Base-by-base conservation (phyloP, 2,797 vertebrate species). In the Myripristis jacobus region DNA sequence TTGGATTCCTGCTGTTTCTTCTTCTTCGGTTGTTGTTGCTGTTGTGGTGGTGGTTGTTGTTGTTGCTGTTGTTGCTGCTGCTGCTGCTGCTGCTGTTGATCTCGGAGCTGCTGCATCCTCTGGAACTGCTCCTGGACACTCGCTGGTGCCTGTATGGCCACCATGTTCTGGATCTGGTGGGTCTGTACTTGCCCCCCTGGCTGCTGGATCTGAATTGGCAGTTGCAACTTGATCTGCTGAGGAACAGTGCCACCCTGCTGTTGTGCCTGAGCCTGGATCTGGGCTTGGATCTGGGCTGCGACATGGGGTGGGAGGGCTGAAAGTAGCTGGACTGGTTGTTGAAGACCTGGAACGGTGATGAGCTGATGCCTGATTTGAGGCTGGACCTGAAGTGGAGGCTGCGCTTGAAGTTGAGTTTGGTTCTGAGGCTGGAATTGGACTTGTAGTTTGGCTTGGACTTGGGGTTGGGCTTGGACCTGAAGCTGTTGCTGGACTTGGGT, bases 91-190 rank as follows among this genome's bases (percentile, higher is more conserved):
- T 95, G 78, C 12, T 87, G 84, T 64, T 94, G 94, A 0, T 88
- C 65, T 59, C 53, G 62, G 66, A 96, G 95, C 66, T 97, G 96
- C 82, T 98, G 96, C 84, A 96, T 95, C 87, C 95, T 93, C 72
- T 96, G 96, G 72, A 98, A 93, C 88, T 98, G 96, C 91, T 97
- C 96, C 88, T 97, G 96, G 58, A 97, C 95, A 29, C 94, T 95
- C 71, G 96, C 73, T 6, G 89, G 93, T 19, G 97, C 94, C 91
- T 97, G 96, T 83, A 98, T 96, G 61, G 96, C 93, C 76, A 97
- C 96, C 92, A 96, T 94, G 76, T 96, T 97, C 90, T 96, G 96
- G 86, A 96, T 93, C 86, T 96, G 96, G 83, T 96, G 96, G 48
- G 95, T 84, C 85, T 97, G 96, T 18, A 94, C 94, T 77, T 94